These are phyloP conservation scores for Lucinisca nassula DNA, from an alignment of 2,888 invertebrate species.

Conservation along the genomic window DNA sequence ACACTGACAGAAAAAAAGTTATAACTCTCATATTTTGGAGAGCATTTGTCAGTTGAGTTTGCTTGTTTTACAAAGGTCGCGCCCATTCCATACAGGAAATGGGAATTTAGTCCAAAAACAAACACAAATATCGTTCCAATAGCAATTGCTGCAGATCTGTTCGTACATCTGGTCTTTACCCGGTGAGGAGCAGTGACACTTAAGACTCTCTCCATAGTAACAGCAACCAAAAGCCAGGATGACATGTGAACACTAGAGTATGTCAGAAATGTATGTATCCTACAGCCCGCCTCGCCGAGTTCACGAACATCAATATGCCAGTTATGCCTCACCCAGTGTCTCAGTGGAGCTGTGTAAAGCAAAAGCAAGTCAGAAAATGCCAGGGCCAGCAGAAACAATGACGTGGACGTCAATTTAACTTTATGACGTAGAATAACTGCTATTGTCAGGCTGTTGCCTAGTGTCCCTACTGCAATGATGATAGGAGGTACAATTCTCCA, in stretches of 20 bases:
- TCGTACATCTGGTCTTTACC: slow-evolving; percentile 73
- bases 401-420: slow-evolving; percentile 71
- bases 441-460: slow-evolving; percentile 78
- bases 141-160: slow-evolving; percentile 45
- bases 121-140: slow-evolving; percentile 50
- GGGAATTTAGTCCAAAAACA: slow-evolving; percentile 63
- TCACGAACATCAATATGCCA: slow-evolving; percentile 70
- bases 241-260: slow-evolving; percentile 78
- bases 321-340: slow-evolving; percentile 65
- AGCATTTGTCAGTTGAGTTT: slow-evolving; percentile 20
- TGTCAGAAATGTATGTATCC: slow-evolving; percentile 73
- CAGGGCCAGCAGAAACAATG: slow-evolving; percentile 75
- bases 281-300: slow-evolving; percentile 57
- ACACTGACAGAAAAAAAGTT: slow-evolving; percentile 29
- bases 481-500: slow-evolving; percentile 75
- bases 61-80: background rate
- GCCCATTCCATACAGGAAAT: slow-evolving; percentile 57
- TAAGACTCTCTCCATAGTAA: slow-evolving; percentile 78
- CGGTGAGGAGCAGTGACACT: slow-evolving; percentile 78
- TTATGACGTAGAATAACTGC: slow-evolving; percentile 68
- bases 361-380: slow-evolving; percentile 75
- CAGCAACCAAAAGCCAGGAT: slow-evolving; percentile 81
- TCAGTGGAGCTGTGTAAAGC: slow-evolving; percentile 75
- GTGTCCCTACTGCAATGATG: slow-evolving; percentile 76
- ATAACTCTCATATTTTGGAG: slow-evolving; percentile 30